Evolutionary conservation across 2,113 vertebrate species (phyloP).

Genomic region (Hydrochoerus hydrochaeris): DNA sequence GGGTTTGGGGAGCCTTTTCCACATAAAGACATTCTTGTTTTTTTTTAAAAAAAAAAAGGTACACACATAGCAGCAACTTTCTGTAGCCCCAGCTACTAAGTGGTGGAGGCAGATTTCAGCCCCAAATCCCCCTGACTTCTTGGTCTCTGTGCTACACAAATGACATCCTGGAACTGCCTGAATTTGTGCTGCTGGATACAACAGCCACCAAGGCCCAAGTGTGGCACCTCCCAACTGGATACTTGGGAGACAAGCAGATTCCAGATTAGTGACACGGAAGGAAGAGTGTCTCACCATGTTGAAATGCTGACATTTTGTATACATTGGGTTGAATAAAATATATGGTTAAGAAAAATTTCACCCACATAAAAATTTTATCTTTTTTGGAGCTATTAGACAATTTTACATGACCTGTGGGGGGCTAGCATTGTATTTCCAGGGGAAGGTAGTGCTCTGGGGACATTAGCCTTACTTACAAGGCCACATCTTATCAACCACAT

Average conservation of each 20-base stretch:
- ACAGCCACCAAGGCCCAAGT: neutral
- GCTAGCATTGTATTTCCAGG: neutral
- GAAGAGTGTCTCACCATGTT: neutral
- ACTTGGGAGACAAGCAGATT: neutral
- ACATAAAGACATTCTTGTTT: neutral
- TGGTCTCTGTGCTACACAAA: neutral
- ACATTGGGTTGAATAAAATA: neutral
- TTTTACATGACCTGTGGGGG: neutral
- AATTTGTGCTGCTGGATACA: neutral
- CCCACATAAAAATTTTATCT: neutral
- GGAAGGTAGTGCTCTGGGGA: neutral
- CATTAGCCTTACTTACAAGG: neutral
- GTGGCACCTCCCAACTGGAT: neutral
- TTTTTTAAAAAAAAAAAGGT: too few relatives aligned
- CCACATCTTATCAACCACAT: constrained; percentile 1
- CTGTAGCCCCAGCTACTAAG: neutral
- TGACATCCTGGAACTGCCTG: neutral
- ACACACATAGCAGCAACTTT: neutral
- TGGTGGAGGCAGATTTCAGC: neutral
- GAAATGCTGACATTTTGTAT: constrained; percentile 34
- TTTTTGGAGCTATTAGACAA: neutral
- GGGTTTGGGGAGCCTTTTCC: neutral
- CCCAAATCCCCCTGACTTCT: neutral
- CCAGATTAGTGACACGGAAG: neutral
- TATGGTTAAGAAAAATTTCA: neutral